These are phyloP conservation scores for Zaprionus capensis DNA, from an alignment of 1,140 invertebrate genomes.

Conservation along the genomic window DNA sequence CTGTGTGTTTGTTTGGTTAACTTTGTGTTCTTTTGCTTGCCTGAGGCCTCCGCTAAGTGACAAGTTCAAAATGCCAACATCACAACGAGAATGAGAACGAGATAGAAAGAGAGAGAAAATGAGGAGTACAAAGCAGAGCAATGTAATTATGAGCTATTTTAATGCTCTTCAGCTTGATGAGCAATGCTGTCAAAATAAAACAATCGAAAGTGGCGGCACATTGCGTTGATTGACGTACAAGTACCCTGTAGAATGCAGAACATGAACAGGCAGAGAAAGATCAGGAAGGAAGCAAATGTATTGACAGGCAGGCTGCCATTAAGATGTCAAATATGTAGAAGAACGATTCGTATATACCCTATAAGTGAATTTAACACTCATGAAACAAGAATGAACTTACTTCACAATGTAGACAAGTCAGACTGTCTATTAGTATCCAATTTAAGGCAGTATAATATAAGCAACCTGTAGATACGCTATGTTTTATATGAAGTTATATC, in stretches of 20 bases:
- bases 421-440: no score
- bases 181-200: slow-evolving; percentile 22
- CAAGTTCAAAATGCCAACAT: slow-evolving; percentile 66
- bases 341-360: background rate
- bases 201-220: slow-evolving; percentile 12
- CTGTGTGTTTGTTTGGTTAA: slow-evolving; percentile 34
- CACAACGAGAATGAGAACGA: slow-evolving; percentile 12
- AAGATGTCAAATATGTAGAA: background rate
- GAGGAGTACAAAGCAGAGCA: slow-evolving; percentile 22
- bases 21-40: slow-evolving; percentile 52
- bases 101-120: background rate
- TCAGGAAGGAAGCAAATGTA: background rate
- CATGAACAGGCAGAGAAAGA: background rate
- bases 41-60: slow-evolving; percentile 64
- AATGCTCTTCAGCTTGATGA: slow-evolving; percentile 71
- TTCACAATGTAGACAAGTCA: no score
- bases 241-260: slow-evolving; percentile 3
- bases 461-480: background rate
- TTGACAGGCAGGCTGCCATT: background rate
- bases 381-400: no score
- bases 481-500: no score
- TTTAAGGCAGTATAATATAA: background rate
- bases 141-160: slow-evolving; percentile 80
- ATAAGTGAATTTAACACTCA: background rate
- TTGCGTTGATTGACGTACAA: background rate